Evolutionary conservation across 2,113 vertebrate genomes (phyloP), one percentile per base, ranked within the genome.

Genomic region (Erpornis zantholeuca): DNA sequence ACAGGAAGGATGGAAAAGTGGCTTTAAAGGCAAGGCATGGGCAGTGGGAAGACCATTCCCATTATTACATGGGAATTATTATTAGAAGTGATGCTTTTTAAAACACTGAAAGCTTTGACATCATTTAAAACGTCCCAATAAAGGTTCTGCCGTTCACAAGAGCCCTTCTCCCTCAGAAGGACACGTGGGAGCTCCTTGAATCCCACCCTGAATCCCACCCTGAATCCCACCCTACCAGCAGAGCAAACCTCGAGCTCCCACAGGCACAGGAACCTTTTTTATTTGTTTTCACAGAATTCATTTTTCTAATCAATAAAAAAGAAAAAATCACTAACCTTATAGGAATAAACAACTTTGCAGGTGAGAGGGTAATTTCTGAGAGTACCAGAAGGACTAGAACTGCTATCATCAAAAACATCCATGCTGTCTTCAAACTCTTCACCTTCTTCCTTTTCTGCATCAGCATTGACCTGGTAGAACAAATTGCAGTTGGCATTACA

Each of bases 301-400:
- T 57, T 52, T 71, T 69, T 23, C 35, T 20, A 23, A 66, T 7
- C 1, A 23, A 11, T 28, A 42, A 42, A 42, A 42, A 42, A 12
- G 2, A 25, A 36, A 88, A 36, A 69, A 88, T 7, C 56, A 96
- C 96, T 85, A 97, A 99, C 99, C 99, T 99, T 99, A 92, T 99
- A 99, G 0, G 99, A 99, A 97, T 99, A 99, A 92, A 99, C 98
- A 65, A 99, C 99, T 97, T 99, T 99, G 97, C 99, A 99, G 96
- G 99, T 99, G 78, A 99, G 98, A 3, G 99, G 99, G 63, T 99
- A 99, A 96, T 99, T 99, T 90, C 99, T 98, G 68, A 99, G 98
- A n/a, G 99, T 99, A 82, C 99, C 99, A 42, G 99, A 99, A 73
- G 99, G 99, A 91, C 99, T 99, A 66, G 99, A 99, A 84, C 99